These are phyloP conservation scores for Melanaphis sacchari DNA, from an alignment of 1,140 invertebrate genomes.

Conservation along the genomic window DNA sequence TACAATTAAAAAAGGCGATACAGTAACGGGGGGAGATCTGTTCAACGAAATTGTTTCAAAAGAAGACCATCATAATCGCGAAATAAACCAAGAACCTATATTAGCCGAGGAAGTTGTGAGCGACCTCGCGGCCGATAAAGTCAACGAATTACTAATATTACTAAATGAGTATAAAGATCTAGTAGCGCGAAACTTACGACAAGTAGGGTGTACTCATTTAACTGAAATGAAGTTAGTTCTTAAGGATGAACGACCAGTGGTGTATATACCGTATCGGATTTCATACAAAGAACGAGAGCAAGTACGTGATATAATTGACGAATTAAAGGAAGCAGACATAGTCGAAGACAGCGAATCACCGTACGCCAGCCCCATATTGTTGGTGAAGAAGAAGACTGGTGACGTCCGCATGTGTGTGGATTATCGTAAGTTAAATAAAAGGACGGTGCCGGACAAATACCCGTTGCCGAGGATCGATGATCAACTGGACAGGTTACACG, in stretches of 20 bases:
- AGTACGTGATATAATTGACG: background rate
- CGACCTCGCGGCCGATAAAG: background rate
- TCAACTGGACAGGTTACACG: constrained; percentile 61
- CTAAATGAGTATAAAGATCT: constrained; percentile 19
- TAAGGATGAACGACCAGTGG: background rate
- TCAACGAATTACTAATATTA: no score
- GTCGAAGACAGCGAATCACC: background rate
- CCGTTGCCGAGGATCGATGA: constrained; percentile 14
- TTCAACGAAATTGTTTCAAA: background rate
- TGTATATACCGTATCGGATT: constrained; percentile 10
- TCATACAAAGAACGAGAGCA: background rate
- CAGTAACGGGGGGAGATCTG: background rate
- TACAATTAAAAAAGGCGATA: background rate
- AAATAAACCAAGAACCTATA: background rate
- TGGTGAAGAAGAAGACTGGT: constrained; percentile 14
- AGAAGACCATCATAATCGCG: background rate
- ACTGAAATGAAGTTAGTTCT: background rate
- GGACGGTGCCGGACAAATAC: background rate
- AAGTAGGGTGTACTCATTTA: background rate
- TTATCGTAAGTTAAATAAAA: background rate
- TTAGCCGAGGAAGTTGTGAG: background rate
- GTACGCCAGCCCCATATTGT: background rate
- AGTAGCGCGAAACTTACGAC: background rate
- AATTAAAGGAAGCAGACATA: background rate
- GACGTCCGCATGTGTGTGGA: constrained; percentile 13